Conservation (phyloP, 2,113 vertebrate species). For the Lagopus muta region DNA sequence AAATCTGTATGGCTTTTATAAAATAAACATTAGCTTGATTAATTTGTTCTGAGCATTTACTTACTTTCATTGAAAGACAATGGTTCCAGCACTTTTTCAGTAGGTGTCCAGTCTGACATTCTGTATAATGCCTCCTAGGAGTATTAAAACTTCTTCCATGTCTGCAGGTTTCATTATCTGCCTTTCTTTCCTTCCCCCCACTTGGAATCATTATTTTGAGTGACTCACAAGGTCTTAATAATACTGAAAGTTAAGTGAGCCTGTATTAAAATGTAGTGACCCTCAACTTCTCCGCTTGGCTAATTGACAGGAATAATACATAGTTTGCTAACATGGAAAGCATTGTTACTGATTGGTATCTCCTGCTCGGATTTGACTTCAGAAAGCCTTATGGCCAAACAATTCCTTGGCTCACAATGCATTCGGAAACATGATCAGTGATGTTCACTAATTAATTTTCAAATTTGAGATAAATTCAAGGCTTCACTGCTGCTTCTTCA, state of each 20-base stretch:
- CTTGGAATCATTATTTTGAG: slow-evolving; percentile 20
- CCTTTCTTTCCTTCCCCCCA: not conserved
- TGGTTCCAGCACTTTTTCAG: not conserved
- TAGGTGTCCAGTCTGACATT: slow-evolving; percentile 6
- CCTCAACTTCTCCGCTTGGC: not conserved
- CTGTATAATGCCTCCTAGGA: not conserved
- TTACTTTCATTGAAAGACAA: not conserved
- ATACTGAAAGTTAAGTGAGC: not conserved
- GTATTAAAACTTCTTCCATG: slow-evolving; percentile 19
- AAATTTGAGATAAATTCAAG: slow-evolving; percentile 65
- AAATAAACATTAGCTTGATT: not conserved
- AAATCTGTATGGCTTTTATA: not conserved
- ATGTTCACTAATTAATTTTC: not conserved
- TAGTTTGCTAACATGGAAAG: not conserved
- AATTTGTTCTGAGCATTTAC: slow-evolving; percentile 3
- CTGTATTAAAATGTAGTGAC: not conserved
- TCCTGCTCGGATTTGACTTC: slow-evolving; percentile 1
- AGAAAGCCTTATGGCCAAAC: not conserved
- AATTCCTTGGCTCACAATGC: not conserved
- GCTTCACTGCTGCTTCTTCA: not conserved
- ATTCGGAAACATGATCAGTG: not conserved
- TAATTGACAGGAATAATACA: slow-evolving; percentile 1
- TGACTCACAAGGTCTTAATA: slow-evolving; percentile 30
- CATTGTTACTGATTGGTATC: not conserved
- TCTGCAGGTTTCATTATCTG: slow-evolving; percentile 23